Evolutionary conservation across 2,113 vertebrate genomes (phyloP), one percentile per base, ranked within the genome.

Genomic region (Thymallus thymallus): DNA sequence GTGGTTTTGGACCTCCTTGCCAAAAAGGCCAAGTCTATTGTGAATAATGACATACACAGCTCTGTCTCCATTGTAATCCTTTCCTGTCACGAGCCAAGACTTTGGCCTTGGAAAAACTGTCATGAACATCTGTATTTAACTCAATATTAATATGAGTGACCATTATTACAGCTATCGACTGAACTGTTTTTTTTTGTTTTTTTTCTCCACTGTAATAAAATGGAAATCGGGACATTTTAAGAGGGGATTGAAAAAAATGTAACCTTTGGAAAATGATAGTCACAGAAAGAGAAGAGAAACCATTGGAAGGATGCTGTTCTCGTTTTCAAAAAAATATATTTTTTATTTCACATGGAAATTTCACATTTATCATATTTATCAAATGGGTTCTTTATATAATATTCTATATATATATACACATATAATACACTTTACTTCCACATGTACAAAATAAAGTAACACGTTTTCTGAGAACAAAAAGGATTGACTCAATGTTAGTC

Each of bases 361-460:
- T 92, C 90, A 92, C 91, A 92, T 92, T 92, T 85, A 88, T 82
- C 86, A 91, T 90, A 88, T 80, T 89, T 90, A 88, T 92, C 87
- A 92, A 92, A 92, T 87, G 77, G 69, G 75, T 51, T 84, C 66
- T 90, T 83, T 89, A 90, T 92, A 92, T 86, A 91, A 86, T 91
- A 84, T 87, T 75, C 76, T 77, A 72, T 86, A 84, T 77, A 72
- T 86, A 84, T 77, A 73, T 82, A 73, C 69, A 90, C 82, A 87
- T 86, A 88, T 80, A 61, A 87, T 88, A 92, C 88, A 90, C 62
- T 63, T 87, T 91, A 90, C 80, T 89, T 90, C 91, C 89, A 92
- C 85, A 90, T 92, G 83, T 92, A 92, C 91, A 92, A 89, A 88
- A 77, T 79, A 65, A 87, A 73, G 83, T 84, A 83, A 88, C 75